Percentiles rank a stretch among this genome's conserved stretches.
phyloP scores from a whole-genome alignment of 2,797 vertebrate species.

The Emydoidea blandingii region DNA sequence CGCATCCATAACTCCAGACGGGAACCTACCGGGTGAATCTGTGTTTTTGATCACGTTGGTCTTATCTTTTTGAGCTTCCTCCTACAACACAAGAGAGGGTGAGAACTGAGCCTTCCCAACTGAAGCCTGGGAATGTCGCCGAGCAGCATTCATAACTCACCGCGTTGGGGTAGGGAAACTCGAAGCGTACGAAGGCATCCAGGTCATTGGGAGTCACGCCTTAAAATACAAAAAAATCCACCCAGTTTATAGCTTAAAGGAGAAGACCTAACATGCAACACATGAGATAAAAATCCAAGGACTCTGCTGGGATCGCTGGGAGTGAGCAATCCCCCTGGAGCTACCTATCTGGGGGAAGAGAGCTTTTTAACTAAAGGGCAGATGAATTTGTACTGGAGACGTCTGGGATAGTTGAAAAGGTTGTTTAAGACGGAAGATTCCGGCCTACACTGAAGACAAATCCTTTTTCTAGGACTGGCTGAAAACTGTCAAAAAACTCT shows the following conservation, averaged over 20 bases:
- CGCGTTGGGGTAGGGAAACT: slow-evolving; percentile 92
- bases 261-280: neutral
- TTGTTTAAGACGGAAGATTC: neutral
- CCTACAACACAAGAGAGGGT: slow-evolving; percentile 74
- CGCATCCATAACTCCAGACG: neutral
- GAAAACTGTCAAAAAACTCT: neutral
- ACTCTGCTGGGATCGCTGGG: neutral
- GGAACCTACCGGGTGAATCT: slow-evolving; percentile 79
- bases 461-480: neutral
- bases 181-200: slow-evolving; percentile 92
- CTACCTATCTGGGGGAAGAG: neutral
- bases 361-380: neutral
- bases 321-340: neutral
- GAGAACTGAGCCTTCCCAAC: neutral
- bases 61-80: slow-evolving; percentile 93
- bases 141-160: slow-evolving; percentile 72
- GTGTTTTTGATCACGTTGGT: slow-evolving; percentile 88
- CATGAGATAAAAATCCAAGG: neutral
- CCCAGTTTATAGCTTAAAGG: neutral
- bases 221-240: slow-evolving; percentile 38
- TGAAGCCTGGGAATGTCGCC: too few species aligned
- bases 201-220: slow-evolving; percentile 88
- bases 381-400: neutral
- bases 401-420: neutral
- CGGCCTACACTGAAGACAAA: neutral